Evolutionary conservation across 2,888 invertebrate genomes (phyloP).

Genomic region (Dilophus febrilis): DNA sequence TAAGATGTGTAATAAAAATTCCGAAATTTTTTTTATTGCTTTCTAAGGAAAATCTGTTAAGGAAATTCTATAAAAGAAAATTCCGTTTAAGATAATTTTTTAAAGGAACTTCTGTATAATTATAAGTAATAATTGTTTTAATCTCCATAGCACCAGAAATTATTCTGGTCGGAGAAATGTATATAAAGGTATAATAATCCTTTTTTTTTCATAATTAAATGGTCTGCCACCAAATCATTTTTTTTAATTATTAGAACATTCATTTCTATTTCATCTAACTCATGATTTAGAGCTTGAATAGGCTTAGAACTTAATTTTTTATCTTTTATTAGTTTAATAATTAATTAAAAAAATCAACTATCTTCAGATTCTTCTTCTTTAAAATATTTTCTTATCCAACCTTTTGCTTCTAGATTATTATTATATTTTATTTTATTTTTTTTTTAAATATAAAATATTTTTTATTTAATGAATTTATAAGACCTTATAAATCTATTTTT

Average conservation of each 20-base stretch:
- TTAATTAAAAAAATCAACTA: conserved; percentile 32
- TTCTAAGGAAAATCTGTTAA: too few species aligned
- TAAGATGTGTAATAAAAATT: too few species aligned
- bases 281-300: conserved; percentile 37
- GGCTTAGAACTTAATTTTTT: conserved; percentile 45
- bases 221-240: conserved; percentile 32
- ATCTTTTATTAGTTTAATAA: conserved; percentile 41
- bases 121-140: too few species aligned
- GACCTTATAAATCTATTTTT: not conserved
- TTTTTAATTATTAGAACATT: conserved; percentile 34
- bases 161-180: too few species aligned
- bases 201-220: conserved; percentile 37
- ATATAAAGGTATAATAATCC: too few species aligned
- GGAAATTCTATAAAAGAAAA: too few species aligned
- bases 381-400: conserved; percentile 43
- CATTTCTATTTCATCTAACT: conserved; percentile 33
- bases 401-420: conserved; percentile 42
- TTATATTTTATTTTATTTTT: too few species aligned
- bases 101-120: too few species aligned
- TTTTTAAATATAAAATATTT: conserved; percentile 29
- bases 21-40: too few species aligned
- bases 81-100: too few species aligned
- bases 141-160: too few species aligned
- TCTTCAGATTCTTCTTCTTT: conserved; percentile 37
- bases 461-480: conserved; percentile 11